These are phyloP conservation scores for Ceyx margarethae DNA, from an alignment of 2,113 vertebrate species.

Conservation along the genomic window DNA sequence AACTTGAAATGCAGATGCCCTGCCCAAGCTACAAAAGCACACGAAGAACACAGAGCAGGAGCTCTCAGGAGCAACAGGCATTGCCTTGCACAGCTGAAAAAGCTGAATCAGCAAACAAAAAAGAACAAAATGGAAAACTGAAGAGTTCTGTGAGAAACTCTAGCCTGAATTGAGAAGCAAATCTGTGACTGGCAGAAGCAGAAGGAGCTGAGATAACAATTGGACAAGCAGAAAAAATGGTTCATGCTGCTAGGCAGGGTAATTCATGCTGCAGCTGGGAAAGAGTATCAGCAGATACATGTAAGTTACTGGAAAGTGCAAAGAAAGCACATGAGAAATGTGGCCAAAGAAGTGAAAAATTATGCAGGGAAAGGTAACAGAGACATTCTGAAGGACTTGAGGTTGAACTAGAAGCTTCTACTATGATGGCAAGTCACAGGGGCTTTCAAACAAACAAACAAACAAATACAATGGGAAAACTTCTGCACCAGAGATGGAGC, in stretches of 20 bases:
- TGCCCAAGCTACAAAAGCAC: not conserved
- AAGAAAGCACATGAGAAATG: not conserved
- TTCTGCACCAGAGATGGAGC: not conserved
- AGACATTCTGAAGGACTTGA: not conserved
- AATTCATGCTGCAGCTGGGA: not conserved
- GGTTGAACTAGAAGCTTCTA: not conserved
- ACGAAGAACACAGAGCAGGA: fast-evolving
- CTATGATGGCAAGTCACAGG: not conserved
- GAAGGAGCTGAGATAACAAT: not conserved
- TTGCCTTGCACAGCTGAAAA: not conserved
- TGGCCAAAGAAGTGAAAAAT: not conserved
- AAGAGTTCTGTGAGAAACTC: not conserved
- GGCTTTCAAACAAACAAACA: not conserved
- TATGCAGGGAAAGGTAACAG: not conserved
- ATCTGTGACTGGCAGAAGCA: not conserved
- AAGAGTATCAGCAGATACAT: not conserved
- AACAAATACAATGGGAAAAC: not conserved
- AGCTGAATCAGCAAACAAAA: not conserved
- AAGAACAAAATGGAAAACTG: not conserved
- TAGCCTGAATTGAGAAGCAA: not conserved
- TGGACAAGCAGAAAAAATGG: not conserved
- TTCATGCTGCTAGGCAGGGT: not conserved
- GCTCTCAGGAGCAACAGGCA: not conserved
- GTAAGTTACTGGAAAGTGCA: not conserved
- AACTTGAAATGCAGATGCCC: not conserved